Evolutionary conservation across 2,113 vertebrate species (phyloP).

Genomic region (Hemiscyllium ocellatum): DNA sequence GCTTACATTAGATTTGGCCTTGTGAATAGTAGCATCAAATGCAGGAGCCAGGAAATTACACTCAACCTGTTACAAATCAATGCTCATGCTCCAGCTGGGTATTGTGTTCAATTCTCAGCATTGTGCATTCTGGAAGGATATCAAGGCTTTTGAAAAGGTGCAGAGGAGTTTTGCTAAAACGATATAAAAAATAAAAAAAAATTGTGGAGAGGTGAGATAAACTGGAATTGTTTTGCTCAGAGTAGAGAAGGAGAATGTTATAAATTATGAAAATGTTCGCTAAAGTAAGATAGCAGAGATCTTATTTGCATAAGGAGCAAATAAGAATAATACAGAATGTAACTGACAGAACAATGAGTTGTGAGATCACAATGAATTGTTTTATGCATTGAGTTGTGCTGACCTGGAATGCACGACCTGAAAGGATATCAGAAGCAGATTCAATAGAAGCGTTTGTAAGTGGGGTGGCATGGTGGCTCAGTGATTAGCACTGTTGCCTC

Average conservation of each 20-base stretch:
- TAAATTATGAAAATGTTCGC: neutral
- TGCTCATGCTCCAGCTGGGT: no score
- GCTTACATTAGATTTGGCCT: neutral
- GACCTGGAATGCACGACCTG: neutral
- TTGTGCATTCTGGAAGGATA: no score
- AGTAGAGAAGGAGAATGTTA: neutral
- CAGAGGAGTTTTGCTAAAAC: no score
- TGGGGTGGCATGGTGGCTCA: no score
- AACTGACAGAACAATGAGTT: neutral
- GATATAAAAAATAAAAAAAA: no score
- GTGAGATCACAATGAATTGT: neutral
- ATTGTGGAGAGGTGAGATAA: no score
- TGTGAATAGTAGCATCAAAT: neutral
- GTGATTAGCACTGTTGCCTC: no score
- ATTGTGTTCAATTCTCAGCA: no score
- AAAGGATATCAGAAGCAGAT: neutral
- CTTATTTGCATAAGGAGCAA: neutral
- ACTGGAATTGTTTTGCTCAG: no score
- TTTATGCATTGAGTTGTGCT: neutral
- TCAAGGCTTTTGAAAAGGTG: no score
- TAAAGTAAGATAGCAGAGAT: neutral
- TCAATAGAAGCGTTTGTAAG: neutral
- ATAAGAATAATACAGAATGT: neutral
- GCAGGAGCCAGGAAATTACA: no score
- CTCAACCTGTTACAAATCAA: no score